A percentile compares a stretch with the other conserved stretches of the same genome.
Conservation (phyloP, 2,113 vertebrate species). For the Eublepharis macularius region DNA sequence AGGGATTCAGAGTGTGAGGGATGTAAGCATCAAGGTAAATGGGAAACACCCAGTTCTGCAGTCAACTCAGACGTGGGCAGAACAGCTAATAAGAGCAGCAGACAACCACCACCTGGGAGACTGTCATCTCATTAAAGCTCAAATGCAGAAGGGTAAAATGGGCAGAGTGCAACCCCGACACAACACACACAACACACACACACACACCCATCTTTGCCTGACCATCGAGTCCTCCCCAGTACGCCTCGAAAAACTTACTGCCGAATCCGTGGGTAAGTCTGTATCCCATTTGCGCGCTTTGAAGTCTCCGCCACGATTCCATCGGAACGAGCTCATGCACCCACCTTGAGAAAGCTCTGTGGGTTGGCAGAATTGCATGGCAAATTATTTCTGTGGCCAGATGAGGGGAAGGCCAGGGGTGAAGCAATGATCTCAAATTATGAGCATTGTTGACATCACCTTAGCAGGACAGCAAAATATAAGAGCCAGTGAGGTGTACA, state of each 20-base stretch:
- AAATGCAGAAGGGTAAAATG: fast-evolving
- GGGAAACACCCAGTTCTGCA: background rate
- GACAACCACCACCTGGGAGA: too few relatives aligned
- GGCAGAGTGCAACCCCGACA: fast-evolving
- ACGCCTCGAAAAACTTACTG: constrained; percentile 75
- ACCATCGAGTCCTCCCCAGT: fast-evolving
- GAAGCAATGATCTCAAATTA: fast-evolving
- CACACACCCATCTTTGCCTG: background rate
- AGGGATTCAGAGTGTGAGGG: fast-evolving
- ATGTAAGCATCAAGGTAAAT: background rate
- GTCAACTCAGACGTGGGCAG: background rate
- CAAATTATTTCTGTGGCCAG: background rate
- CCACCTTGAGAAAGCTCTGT: constrained; percentile 94
- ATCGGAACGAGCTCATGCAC: constrained; percentile 96
- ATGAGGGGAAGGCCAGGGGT: fast-evolving
- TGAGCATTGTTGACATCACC: fast-evolving
- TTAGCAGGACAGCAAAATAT: background rate
- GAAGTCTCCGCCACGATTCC: constrained; percentile 91
- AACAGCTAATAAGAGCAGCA: background rate
- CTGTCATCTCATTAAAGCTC: fast-evolving
- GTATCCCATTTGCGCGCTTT: constrained; percentile 96
- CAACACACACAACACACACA: fast-evolving
- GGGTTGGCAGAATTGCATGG: background rate
- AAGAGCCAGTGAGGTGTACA: too few relatives aligned
- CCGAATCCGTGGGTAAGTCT: constrained; percentile 90